Evolutionary conservation across 37 sponge, comb jelly and placozoan genomes (phyloP).

Genomic region (Lycopodina hypogea): DNA sequence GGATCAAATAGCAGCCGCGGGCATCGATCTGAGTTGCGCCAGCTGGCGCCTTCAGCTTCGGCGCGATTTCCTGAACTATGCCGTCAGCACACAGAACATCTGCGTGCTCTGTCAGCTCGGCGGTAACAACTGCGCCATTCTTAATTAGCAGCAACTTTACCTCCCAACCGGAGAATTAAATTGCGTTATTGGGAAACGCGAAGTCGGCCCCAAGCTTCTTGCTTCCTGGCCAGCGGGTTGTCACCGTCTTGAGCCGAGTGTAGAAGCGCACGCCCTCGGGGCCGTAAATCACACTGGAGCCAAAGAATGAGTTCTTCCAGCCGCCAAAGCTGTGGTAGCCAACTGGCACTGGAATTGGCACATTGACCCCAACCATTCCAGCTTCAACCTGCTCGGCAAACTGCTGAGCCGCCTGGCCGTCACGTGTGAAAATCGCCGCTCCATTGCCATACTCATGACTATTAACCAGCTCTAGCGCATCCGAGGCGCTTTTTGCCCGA

Average conservation of each 20-base stretch:
- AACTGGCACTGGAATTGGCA: background rate
- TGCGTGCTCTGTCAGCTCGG: constrained; percentile 48
- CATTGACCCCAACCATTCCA: background rate
- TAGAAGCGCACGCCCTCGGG: background rate
- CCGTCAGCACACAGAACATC: constrained; percentile 81
- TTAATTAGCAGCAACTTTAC: constrained; percentile 45
- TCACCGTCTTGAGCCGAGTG: background rate
- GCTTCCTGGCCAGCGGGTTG: background rate
- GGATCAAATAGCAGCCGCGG: background rate
- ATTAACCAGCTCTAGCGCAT: background rate
- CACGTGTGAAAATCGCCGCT: background rate
- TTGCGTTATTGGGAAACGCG: background rate
- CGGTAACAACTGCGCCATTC: constrained; percentile 78
- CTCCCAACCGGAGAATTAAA: no score
- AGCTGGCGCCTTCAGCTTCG: no score
- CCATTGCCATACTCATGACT: background rate
- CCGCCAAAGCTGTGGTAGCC: background rate
- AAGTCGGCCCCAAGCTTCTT: background rate
- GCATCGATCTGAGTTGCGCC: no score
- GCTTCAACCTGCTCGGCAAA: background rate
- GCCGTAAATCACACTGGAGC: background rate
- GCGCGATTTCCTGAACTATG: no score
- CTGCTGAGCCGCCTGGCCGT: background rate
- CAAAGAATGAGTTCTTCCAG: background rate
- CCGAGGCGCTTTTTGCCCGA: background rate